Evolutionary conservation across 2,888 invertebrate species (phyloP).

Genomic region (Pimpla rufipes): DNA sequence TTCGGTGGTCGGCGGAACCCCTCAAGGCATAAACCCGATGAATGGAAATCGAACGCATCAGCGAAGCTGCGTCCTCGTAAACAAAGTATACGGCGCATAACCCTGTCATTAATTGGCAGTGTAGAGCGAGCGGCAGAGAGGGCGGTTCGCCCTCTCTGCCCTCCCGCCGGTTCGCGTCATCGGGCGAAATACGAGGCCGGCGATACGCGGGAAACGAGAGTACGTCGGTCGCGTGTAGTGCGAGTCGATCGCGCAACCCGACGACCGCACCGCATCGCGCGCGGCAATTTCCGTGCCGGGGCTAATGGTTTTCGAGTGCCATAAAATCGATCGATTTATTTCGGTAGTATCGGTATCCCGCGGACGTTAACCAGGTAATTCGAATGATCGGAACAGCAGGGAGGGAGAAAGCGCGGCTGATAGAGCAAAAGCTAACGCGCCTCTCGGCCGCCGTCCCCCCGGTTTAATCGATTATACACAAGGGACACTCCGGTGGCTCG

Average conservation of each 20-base stretch:
- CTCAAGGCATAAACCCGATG: not conserved
- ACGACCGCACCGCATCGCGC: conserved; percentile 56
- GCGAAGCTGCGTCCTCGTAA: conserved; percentile 10
- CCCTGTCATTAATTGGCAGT: conserved; percentile 41
- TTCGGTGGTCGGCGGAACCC: too few species aligned
- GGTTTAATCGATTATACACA: conserved; percentile 60
- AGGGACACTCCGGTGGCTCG: conserved; percentile 34
- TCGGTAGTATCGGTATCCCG: conserved; percentile 43
- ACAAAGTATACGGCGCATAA: not conserved
- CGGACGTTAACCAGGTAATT: conserved; percentile 61
- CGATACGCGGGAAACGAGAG: conserved; percentile 41
- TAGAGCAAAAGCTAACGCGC: not conserved
- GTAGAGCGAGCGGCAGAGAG: not conserved
- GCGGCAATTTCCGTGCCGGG: conserved; percentile 25
- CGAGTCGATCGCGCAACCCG: conserved; percentile 43
- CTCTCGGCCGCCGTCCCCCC: too few species aligned
- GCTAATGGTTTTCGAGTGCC: conserved; percentile 62
- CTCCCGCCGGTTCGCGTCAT: conserved; percentile 35
- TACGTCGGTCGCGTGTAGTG: conserved; percentile 24
- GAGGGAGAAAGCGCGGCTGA: not conserved
- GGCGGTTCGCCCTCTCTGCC: not conserved
- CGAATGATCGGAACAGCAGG: conserved; percentile 55
- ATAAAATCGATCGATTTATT: conserved; percentile 69
- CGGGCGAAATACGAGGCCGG: conserved; percentile 50
- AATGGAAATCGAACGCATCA: conserved; percentile 16